Evolutionary conservation across 2,113 vertebrate species (phyloP).

Genomic region (Thamnaconus septentrionalis): DNA sequence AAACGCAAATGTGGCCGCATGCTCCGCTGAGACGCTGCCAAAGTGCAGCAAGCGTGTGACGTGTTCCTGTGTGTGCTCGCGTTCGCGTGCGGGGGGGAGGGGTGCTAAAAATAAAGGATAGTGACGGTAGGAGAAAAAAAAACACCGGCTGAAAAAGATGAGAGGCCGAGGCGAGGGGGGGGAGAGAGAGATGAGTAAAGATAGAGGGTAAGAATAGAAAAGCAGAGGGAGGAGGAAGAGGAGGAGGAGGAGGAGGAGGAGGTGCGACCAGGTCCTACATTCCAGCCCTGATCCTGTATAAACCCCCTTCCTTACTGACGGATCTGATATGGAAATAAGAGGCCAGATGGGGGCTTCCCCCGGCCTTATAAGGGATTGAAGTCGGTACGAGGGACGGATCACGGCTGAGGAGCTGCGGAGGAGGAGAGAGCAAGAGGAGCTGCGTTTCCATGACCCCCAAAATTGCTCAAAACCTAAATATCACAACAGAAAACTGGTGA

Average conservation of each 20-base stretch:
- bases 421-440: conserved; percentile 38
- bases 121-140: too few relatives aligned
- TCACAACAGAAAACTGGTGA: too few relatives aligned
- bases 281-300: conserved; percentile 63
- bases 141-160: conserved; percentile 1
- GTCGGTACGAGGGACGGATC: conserved; percentile 55
- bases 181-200: not conserved
- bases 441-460: too few relatives aligned
- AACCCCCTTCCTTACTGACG: conserved; percentile 61
- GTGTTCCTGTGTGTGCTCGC: too few relatives aligned
- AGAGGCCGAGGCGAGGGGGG: not conserved
- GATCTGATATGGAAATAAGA: conserved; percentile 71
- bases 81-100: too few relatives aligned
- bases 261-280: conserved; percentile 51
- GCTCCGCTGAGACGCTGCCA: conserved; percentile 1
- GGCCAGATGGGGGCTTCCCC: conserved; percentile 63
- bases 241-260: not conserved
- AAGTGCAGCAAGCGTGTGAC: too few relatives aligned
- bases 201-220: conserved; percentile 5
- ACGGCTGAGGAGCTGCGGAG: conserved; percentile 44
- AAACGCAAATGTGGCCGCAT: conserved; percentile 15
- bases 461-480: too few relatives aligned
- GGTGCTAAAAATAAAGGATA: not conserved
- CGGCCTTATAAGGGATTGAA: conserved; percentile 69
- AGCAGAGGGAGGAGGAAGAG: conserved; percentile 5